Evolutionary conservation across 2,113 vertebrate species (phyloP).

Genomic region (Engystomops pustulosus): DNA sequence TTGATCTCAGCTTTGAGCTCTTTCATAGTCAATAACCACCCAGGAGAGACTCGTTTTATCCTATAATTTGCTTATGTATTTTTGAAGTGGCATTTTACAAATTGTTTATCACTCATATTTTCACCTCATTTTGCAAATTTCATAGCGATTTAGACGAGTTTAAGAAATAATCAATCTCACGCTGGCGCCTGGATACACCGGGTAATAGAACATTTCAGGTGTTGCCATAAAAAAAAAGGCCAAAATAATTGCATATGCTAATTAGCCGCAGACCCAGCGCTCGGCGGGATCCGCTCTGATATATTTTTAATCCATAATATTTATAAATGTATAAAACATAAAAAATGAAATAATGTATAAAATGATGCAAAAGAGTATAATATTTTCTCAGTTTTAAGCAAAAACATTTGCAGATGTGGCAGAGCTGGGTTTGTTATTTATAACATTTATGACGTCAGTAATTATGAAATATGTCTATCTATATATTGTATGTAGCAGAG

Average conservation of each 20-base stretch:
- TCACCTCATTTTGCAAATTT: slow-evolving; percentile 45
- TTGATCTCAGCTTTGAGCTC: slow-evolving; percentile 57
- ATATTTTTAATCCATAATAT: no score
- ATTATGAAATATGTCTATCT: no score
- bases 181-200: slow-evolving; percentile 22
- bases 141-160: slow-evolving; percentile 12
- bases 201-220: slow-evolving; percentile 18
- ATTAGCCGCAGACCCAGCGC: neutral
- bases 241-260: slow-evolving; percentile 23
- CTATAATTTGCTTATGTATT: slow-evolving; percentile 55
- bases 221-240: slow-evolving; percentile 14
- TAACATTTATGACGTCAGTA: neutral
- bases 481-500: no score
- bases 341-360: neutral
- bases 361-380: no score
- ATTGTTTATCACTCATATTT: slow-evolving; percentile 48
- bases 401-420: neutral
- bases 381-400: no score
- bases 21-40: slow-evolving; percentile 56
- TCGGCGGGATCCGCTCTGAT: no score
- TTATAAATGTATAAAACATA: neutral
- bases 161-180: slow-evolving; percentile 15
- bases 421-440: neutral
- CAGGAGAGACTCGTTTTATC: slow-evolving; percentile 57
- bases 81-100: slow-evolving; percentile 54